Base-by-base conservation (phyloP, 1,140 invertebrate genomes). In the Caenorhabditis inopinata region DNA sequence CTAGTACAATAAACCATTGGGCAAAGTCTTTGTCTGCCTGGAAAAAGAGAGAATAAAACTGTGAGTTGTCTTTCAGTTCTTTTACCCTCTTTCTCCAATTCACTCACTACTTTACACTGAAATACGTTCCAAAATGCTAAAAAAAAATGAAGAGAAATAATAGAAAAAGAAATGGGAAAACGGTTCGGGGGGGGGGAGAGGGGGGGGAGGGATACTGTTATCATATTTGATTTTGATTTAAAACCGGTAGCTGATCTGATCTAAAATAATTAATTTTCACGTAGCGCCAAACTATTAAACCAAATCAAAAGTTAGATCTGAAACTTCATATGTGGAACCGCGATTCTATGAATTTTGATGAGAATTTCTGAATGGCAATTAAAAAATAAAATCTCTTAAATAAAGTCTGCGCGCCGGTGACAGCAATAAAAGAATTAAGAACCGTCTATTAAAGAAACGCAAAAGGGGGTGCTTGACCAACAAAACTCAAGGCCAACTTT, bases 221-320 rank as follows among this genome's bases (percentile, higher is more conserved):
- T 68, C 58, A 42, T 68, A 38, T 68, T 68, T 29, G 32, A 38
- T 16, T 11, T 1, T 21, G 32, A 68, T 29, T 32, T 25, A 18
- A 68, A 68, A 58, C 27, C 51, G 58, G 38, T 68, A 32, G 38
- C 38, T 68, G 58, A 68, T 68, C 58, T 68, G 58, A 68, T 68
- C 58, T 68, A 68, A 68, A 51, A 29, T n/a, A n/a, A n/a, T n/a
- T n/a, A n/a, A n/a, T n/a, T n/a, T n/a, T n/a, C n/a, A n/a, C n/a
- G n/a, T n/a, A n/a, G n/a, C n/a, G n/a, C n/a, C n/a, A n/a, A n/a
- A n/a, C n/a, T n/a, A n/a, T n/a, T n/a, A n/a, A n/a, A n/a, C n/a
- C n/a, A n/a, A n/a, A n/a, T n/a, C n/a, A n/a, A n/a, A n/a, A n/a
- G n/a, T n/a, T n/a, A n/a, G n/a, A n/a, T n/a, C n/a, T n/a, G n/a